Evolutionary conservation across 2,797 vertebrate genomes (phyloP), one percentile per base, ranked within the genome.

Genomic region (Mus minutoides): DNA sequence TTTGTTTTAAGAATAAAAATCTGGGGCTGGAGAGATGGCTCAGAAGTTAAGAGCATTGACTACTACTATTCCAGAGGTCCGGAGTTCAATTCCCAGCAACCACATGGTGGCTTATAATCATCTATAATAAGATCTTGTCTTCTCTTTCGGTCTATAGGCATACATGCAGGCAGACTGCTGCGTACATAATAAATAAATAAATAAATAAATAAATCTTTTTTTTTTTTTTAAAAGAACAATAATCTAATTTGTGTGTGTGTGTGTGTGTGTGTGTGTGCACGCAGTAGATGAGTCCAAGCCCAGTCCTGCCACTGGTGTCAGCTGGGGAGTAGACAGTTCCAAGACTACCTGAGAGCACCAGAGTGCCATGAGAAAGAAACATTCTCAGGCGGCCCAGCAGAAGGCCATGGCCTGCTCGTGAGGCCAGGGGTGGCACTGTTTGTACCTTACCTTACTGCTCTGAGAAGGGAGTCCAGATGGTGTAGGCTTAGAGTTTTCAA

Each of bases 371-470:
- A n/a, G 34, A n/a, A 78, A 31, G 26, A 58, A 58, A 43, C 29
- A 10, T 10, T 52, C 22, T 60, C 0, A 4, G 29, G 52, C 11
- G 12, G 9, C 37, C 31, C 21, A 14, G 40, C 79, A 67, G 46
- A 56, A 46, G 14, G 64, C 52, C 13, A 0, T n/a, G 24, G 29
- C 46, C 11, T 86, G n/a, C 46, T 14, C 64, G 10, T 0, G 2
- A 9, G 4, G 12, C 21, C 34, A 24, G 29, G 2, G 52, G 0
- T 0, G 7, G 43, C 31, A 1, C 29, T 90, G 17, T 14, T 31
- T 16, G 37, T 29, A 10, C 49, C 17, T 9, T 8, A 46, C 60
- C 13, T 0, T 11, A n/a, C 60, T 64, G 1, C 34, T 34, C 26
- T 67, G 43, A 56, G 67, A 73, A 73, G 3, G 24, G 4, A 56